phyloP scores from a whole-genome alignment of 2,888 invertebrate genomes.

The Euproctis similis region DNA sequence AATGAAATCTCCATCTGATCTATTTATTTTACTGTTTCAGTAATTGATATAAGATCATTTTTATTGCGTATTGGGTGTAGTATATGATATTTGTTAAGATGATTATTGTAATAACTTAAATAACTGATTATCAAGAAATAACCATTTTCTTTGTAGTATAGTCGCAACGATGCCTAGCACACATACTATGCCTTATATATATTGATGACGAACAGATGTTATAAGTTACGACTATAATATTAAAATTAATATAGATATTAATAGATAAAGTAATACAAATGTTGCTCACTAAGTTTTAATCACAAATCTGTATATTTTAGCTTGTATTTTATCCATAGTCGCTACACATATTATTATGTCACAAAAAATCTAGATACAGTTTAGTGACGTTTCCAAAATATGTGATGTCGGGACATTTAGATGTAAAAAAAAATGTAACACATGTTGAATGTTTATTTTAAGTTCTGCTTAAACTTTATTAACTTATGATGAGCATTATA shows the following conservation, averaged over 20 bases:
- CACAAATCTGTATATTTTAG: constrained; percentile 36
- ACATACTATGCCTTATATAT: constrained; percentile 41
- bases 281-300: constrained; percentile 42
- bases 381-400: too few species aligned
- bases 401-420: constrained; percentile 22
- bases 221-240: constrained; percentile 24
- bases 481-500: too few species aligned
- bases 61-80: constrained; percentile 23
- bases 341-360: constrained; percentile 23
- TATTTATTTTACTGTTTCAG: constrained; percentile 31
- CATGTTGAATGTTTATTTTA: constrained; percentile 24
- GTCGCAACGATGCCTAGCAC: constrained; percentile 33
- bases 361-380: constrained; percentile 20
- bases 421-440: constrained; percentile 23
- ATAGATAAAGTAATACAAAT: constrained; percentile 31
- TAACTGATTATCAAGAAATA: constrained; percentile 47
- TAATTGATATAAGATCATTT: constrained; percentile 18
- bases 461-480: constrained; percentile 22
- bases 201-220: constrained; percentile 30
- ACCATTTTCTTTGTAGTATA: constrained; percentile 26
- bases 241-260: constrained; percentile 20
- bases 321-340: constrained; percentile 29
- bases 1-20: constrained; percentile 36
- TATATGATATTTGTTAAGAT: constrained; percentile 24
- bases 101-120: constrained; percentile 24